Evolutionary conservation across 2,797 vertebrate species (phyloP), one percentile per base, ranked within the genome.

Genomic region (Pogoniulus pusillus): DNA sequence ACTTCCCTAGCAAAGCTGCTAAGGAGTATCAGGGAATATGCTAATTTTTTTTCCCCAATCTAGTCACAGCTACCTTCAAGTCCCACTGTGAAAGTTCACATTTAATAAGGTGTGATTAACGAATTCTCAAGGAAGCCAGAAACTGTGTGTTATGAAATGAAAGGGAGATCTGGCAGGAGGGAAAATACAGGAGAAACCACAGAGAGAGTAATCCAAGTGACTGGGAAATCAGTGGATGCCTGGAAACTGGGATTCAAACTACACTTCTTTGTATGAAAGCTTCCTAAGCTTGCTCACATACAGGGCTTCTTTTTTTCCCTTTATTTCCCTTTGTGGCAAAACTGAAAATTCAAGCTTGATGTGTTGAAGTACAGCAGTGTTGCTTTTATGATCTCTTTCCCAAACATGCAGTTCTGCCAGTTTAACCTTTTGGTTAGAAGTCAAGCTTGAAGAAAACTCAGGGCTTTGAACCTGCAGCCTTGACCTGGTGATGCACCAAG

Each of bases 91-190:
- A 94, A 95, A 93, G 93, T 94, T 95, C 91, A 89, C 87, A 73
- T 96, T 95, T 96, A 95, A 96, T 96, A 96, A 94, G 93, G 94
- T 95, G 93, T 87, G 91, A 94, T 90, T 93, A 94, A 94, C 86
- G 1, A 95, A 95, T 90, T 68, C 76, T 93, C 53, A 32, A 90
- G 91, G 90, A 96, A 95, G 94, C 93, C 94, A 93, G 95, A 94
- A 96, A 43, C 22, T 57, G 41, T 55, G 20, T 43, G 78, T 88
- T 94, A 88, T 85, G 75, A 92, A 93, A 93, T 45, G 90, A 91
- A 85, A 45, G 68, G 45, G 76, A 90, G 91, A 95, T 88, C 76
- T 95, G 88, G 63, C 88, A 95, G 79, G 57, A 83, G 81, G 82
- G 76, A 90, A 93, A 94, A 95, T 75, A 64, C 35, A 37, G 66